Percentiles rank a stretch among this genome's conserved stretches.
These are phyloP conservation scores for Byasa hedistus DNA, from an alignment of 2,888 invertebrate species.

Conservation along the genomic window DNA sequence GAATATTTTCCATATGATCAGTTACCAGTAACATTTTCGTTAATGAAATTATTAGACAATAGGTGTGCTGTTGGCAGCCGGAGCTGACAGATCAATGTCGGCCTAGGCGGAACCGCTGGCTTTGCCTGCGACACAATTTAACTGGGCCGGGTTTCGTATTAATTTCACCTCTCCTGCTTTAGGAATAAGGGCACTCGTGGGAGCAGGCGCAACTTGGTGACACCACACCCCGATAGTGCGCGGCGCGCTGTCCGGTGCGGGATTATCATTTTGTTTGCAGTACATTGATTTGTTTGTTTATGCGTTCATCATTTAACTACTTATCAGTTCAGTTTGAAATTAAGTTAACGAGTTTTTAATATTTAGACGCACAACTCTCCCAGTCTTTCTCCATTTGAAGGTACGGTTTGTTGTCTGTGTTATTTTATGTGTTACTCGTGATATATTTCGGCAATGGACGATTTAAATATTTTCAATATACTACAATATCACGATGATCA, in stretches of 20 bases:
- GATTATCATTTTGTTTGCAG: conserved; percentile 24
- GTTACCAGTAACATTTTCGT: conserved; percentile 19
- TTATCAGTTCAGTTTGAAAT: too few relatives aligned
- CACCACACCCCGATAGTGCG: conserved; percentile 37
- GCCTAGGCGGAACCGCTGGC: conserved; percentile 58
- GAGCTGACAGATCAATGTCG: conserved; percentile 60
- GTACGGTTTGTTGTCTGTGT: neutral
- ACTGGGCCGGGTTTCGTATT: neutral
- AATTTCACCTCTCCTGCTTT: conserved; percentile 34
- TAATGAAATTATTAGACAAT: conserved; percentile 37
- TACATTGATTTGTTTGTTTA: conserved; percentile 41
- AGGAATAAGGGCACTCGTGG: conserved; percentile 30
- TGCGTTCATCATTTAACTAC: neutral
- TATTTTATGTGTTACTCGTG: neutral
- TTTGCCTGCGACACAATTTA: conserved; percentile 38
- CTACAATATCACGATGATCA: neutral
- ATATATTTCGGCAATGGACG: conserved; percentile 8
- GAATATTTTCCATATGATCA: too few relatives aligned
- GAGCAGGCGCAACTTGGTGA: conserved; percentile 35
- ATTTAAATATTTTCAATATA: conserved; percentile 9
- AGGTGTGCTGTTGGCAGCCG: conserved; percentile 36
- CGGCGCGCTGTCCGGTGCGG: conserved; percentile 32
- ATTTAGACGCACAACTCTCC: too few relatives aligned
- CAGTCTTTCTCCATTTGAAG: too few relatives aligned
- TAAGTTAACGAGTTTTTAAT: neutral